Evolutionary conservation across 2,797 vertebrate genomes (phyloP), one percentile per base, ranked within the genome.

Genomic region (Amniataba percoides): DNA sequence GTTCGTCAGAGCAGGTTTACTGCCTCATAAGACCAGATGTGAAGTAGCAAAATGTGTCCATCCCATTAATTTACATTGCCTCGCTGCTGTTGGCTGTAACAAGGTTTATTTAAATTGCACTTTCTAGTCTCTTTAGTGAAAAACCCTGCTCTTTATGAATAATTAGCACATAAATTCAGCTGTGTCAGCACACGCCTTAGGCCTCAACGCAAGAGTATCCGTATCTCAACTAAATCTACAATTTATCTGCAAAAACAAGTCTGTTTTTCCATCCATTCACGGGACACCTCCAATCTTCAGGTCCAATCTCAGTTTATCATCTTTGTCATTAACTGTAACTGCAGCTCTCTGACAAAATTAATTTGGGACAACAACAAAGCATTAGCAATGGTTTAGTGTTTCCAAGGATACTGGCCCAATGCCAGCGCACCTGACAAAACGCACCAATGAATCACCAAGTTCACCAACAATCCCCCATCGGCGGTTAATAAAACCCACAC

Each of bases 381-480:
- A 5, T 71, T 61, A 42, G 1, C 23, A n/a, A 0, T 40, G 40
- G 27, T 78, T 68, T 18, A 48, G 19, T 27, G 36, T 53, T 73
- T 71, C 58, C 36, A 14, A 25, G 23, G 42, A 71, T 39, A 13
- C 18, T 86, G 78, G 83, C 67, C 18, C 8, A 1, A 66, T 51
- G 80, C 81, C 81, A 82, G 14, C 11, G 66, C 78, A 85, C 82
- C 76, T 87, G 76, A 86, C 39, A 66, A 62, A 76, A 67, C 57
- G 58, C n/a, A 68, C 62, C 58, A 79, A 80, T 71, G 13, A 80
- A 72, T 84, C 70, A 69, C 5, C 2, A 0, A 19, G 5, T 7
- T 5, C 18, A 66, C 9, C 65, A 78, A 31, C 11, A 62, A 36
- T 77, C 42, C 27, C 11, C 40, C 34, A 39, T 1, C 39, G 65